These are phyloP conservation scores for Penaeus chinensis DNA, from an alignment of 1,140 invertebrate species.

Conservation along the genomic window DNA sequence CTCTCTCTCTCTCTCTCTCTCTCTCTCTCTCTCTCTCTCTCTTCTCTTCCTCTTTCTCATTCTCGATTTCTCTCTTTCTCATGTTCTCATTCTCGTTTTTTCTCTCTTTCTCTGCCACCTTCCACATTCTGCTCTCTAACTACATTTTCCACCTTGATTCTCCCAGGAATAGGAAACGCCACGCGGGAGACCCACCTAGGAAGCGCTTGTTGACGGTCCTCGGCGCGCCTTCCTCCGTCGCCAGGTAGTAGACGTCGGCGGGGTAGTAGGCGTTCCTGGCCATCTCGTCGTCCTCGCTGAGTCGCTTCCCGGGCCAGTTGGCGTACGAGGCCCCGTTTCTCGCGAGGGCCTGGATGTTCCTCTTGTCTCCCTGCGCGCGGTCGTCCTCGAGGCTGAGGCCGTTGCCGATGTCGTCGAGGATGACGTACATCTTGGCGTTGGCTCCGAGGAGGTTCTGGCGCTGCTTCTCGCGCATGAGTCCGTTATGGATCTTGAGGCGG, in stretches of 20 bases:
- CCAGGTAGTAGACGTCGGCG: neutral
- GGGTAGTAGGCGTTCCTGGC: neutral
- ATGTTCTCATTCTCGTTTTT: too few relatives aligned
- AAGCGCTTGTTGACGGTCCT: slow-evolving; percentile 31
- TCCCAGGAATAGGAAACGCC: neutral
- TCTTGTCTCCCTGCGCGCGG: neutral
- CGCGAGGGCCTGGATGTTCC: slow-evolving; percentile 16
- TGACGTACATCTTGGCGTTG: slow-evolving; percentile 15
- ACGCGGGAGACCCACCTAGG: slow-evolving; percentile 16
- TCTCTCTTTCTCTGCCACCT: too few relatives aligned
- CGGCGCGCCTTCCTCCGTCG: neutral
- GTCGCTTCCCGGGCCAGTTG: neutral
- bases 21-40: too few relatives aligned
- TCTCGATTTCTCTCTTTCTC: too few relatives aligned
- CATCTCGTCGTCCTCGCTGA: neutral
- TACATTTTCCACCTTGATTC: too few relatives aligned
- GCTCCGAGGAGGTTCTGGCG: slow-evolving; percentile 26
- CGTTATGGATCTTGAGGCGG: slow-evolving; percentile 25
- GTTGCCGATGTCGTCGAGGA: slow-evolving; percentile 22
- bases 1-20: too few relatives aligned
- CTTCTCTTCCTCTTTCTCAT: too few relatives aligned
- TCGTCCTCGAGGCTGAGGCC: neutral
- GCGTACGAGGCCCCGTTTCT: slow-evolving; percentile 2
- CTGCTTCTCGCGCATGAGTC: slow-evolving; percentile 29
- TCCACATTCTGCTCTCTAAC: neutral